A percentile compares a stretch with the other conserved stretches of the same genome.
These are phyloP conservation scores for Sarcophaga rosellei DNA, from an alignment of 2,888 invertebrate genomes.

Conservation along the genomic window DNA sequence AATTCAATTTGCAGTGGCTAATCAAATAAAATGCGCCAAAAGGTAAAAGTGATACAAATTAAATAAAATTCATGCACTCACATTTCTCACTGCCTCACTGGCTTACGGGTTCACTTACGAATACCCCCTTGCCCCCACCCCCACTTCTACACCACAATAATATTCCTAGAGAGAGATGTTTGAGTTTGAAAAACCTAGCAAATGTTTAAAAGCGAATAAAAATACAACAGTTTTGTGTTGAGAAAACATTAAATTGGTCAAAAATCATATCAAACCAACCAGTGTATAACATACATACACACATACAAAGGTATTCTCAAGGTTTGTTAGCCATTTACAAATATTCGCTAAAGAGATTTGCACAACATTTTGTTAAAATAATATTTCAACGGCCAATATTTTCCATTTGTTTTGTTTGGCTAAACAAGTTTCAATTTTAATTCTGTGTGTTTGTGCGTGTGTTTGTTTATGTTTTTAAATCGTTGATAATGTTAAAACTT, in stretches of 20 bases:
- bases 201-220: slow-evolving; percentile 28
- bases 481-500: neutral
- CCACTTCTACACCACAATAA: too few species aligned
- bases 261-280: neutral
- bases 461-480: too few species aligned
- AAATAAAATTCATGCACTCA: slow-evolving; percentile 50
- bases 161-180: slow-evolving; percentile 29
- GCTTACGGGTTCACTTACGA: neutral
- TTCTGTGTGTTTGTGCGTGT: too few species aligned
- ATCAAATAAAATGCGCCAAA: slow-evolving; percentile 61
- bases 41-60: slow-evolving; percentile 66
- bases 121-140: slow-evolving; percentile 9
- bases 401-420: neutral
- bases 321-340: neutral
- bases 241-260: neutral
- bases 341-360: slow-evolving; percentile 15
- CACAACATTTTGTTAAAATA: neutral
- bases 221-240: neutral
- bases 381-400: neutral
- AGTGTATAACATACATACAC: neutral
- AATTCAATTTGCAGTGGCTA: slow-evolving; percentile 64
- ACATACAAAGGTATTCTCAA: neutral
- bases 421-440: too few species aligned
- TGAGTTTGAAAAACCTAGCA: slow-evolving; percentile 23
- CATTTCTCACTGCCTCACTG: neutral